Evolutionary conservation across 2,113 vertebrate species (phyloP).

Genomic region (Odontophorus gujanensis): DNA sequence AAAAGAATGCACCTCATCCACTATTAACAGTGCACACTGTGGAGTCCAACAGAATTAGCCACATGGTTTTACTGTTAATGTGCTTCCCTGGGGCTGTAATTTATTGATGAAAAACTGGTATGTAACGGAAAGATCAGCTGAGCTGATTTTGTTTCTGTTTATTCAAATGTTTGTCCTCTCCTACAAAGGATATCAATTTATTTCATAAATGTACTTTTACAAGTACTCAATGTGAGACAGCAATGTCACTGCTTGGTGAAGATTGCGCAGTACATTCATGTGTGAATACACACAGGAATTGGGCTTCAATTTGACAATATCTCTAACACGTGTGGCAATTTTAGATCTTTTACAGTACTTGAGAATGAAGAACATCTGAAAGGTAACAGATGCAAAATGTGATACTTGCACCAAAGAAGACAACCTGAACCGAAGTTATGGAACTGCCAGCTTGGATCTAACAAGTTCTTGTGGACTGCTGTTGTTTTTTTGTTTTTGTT

Average conservation of each 20-base stretch:
- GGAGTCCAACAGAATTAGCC: not conserved
- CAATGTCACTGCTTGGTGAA: not conserved
- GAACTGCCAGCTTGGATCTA: not conserved
- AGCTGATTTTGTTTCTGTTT: not conserved
- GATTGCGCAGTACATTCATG: accelerated
- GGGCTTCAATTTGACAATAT: not conserved
- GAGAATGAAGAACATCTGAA: not conserved
- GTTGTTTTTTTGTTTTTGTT: too few relatives aligned
- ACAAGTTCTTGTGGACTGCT: not conserved
- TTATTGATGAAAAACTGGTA: not conserved
- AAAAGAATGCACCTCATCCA: not conserved
- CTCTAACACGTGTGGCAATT: not conserved
- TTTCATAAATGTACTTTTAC: not conserved
- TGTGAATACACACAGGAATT: accelerated
- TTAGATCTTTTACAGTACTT: not conserved
- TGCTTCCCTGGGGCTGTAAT: not conserved
- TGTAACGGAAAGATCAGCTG: not conserved
- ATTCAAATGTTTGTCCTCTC: not conserved
- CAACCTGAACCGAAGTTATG: not conserved
- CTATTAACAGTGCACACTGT: not conserved
- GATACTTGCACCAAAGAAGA: not conserved
- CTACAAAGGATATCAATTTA: not conserved
- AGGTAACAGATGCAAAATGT: not conserved
- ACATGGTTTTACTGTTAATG: not conserved
- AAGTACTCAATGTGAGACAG: not conserved